Conservation (phyloP, 1,140 invertebrate genomes). For the Eumaeus atala region DNA sequence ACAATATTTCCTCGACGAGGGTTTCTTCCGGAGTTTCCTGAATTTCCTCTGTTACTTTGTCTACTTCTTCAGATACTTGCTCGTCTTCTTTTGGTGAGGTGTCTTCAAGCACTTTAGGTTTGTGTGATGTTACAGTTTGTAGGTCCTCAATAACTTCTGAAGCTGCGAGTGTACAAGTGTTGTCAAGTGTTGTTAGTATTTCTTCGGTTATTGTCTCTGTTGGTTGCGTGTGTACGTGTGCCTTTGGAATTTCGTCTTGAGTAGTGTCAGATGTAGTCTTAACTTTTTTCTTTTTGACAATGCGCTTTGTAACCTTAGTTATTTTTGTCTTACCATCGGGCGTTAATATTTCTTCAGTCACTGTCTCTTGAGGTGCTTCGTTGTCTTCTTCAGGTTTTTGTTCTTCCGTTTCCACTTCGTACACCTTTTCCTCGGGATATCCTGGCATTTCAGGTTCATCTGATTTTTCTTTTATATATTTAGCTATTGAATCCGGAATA, state of each 20-base stretch:
- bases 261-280: constrained; percentile 43
- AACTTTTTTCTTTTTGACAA: constrained; percentile 60
- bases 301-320: constrained; percentile 48
- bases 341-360: constrained; percentile 6
- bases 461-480: no score
- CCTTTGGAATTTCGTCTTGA: constrained; percentile 10
- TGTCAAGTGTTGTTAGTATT: no score
- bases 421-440: constrained; percentile 20
- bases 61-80: background rate
- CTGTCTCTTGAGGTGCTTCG: background rate
- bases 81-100: background rate
- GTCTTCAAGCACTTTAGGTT: constrained; percentile 21
- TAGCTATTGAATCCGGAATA: constrained; percentile 39
- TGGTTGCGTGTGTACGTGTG: no score
- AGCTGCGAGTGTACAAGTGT: no score
- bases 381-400: background rate
- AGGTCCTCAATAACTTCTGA: no score
- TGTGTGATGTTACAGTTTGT: no score
- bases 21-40: no score
- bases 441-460: no score
- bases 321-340: constrained; percentile 45
- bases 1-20: no score
- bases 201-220: no score
- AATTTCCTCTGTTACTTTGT: constrained; percentile 6
- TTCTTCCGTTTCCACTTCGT: background rate